Percentiles rank a stretch among this genome's conserved stretches.
Evolutionary conservation across 2,888 invertebrate species (phyloP).

Genomic region (Eumerus sabulonum): DNA sequence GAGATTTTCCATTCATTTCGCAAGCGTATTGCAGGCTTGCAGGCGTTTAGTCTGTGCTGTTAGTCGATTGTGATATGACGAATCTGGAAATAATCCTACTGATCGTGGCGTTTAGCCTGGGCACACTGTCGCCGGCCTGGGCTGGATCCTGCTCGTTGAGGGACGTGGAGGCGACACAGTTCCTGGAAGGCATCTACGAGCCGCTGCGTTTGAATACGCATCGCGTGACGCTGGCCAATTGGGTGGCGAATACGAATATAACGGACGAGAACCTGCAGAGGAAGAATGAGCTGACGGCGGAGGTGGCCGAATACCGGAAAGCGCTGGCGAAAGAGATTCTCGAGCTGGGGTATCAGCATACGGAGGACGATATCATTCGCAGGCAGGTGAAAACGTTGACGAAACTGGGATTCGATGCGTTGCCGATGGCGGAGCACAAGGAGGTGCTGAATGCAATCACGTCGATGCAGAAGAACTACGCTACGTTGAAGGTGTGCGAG

Average conservation of each 20-base stretch:
- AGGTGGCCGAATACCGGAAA: constrained; percentile 75
- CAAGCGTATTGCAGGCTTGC: not conserved
- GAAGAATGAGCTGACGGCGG: constrained; percentile 74
- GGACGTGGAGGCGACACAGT: constrained; percentile 16
- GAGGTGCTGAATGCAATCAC: constrained; percentile 83
- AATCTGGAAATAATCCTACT: constrained; percentile 43
- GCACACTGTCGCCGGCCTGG: constrained; percentile 30
- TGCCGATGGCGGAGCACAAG: constrained; percentile 84
- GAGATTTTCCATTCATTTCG: constrained; percentile 8
- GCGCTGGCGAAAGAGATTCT: constrained; percentile 71
- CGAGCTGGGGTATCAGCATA: constrained; percentile 84
- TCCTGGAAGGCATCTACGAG: constrained; percentile 34
- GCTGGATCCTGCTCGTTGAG: constrained; percentile 28
- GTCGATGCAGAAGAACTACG: constrained; percentile 88
- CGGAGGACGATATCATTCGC: constrained; percentile 83
- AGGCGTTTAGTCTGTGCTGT: constrained; percentile 31
- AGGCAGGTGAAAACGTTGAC: constrained; percentile 88
- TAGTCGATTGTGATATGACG: constrained; percentile 33
- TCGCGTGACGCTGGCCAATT: constrained; percentile 36
- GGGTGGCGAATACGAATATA: constrained; percentile 81
- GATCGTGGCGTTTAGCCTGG: constrained; percentile 44
- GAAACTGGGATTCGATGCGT: constrained; percentile 84
- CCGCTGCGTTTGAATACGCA: constrained; percentile 20
- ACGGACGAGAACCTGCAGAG: constrained; percentile 84
- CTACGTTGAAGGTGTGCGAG: constrained; percentile 87